Percentiles rank a stretch among this genome's conserved stretches.
These are phyloP conservation scores for Desmophyllum pertusum DNA, from an alignment of 92 coral and sea anemone genomes.

Conservation along the genomic window DNA sequence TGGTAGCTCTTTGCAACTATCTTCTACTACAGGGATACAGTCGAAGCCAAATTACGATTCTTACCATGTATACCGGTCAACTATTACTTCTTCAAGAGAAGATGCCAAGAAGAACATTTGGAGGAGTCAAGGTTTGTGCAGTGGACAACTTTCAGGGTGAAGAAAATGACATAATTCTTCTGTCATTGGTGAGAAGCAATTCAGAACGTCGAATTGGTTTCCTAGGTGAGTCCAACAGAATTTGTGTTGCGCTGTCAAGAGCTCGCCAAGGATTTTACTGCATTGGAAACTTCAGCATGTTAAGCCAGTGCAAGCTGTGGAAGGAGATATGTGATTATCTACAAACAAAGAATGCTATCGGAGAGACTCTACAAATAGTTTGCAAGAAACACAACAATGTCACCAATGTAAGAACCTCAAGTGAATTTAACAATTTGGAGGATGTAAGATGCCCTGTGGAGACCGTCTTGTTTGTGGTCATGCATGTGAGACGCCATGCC, in stretches of 20 bases:
- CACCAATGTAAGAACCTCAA: not conserved
- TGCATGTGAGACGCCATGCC: slow-evolving; percentile 23
- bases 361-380: not conserved
- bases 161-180: slow-evolving; percentile 76
- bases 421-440: slow-evolving; percentile 2
- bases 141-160: slow-evolving; percentile 84
- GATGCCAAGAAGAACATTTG: slow-evolving; percentile 59
- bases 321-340: slow-evolving; percentile 61
- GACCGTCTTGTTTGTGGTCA: slow-evolving; percentile 31
- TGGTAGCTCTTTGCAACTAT: slow-evolving; percentile 63
- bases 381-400: slow-evolving; percentile 33
- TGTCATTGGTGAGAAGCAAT: slow-evolving; percentile 79
- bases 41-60: slow-evolving; percentile 51
- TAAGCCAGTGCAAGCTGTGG: slow-evolving; percentile 60
- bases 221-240: slow-evolving; percentile 72
- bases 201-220: slow-evolving; percentile 64
- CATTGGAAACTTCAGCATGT: slow-evolving; percentile 67
- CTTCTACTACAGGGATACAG: slow-evolving; percentile 64
- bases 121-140: slow-evolving; percentile 56
- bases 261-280: slow-evolving; percentile 73
- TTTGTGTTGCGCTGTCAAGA: slow-evolving; percentile 81
- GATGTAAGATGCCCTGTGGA: slow-evolving; percentile 15
- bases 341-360: slow-evolving; percentile 37
- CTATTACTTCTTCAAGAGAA: slow-evolving; percentile 50
- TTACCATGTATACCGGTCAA: slow-evolving; percentile 79